phyloP scores from a whole-genome alignment of 2,888 invertebrate species.

The Cinara cedri region DNA sequence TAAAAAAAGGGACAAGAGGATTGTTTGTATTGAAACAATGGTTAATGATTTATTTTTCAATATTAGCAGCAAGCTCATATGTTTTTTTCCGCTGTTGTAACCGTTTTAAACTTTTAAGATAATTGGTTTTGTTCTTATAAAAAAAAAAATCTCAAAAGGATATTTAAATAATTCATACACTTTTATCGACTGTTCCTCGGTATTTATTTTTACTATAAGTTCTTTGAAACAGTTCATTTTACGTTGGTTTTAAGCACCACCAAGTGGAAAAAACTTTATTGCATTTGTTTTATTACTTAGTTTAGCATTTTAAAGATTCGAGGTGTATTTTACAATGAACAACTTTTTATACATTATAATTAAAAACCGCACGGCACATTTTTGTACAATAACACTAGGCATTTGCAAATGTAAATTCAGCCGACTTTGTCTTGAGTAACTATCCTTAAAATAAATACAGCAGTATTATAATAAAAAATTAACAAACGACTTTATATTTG shows the following conservation, averaged over 20 bases:
- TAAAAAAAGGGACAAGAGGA: no score
- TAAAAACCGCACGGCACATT: slow-evolving; percentile 30
- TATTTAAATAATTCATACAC: slow-evolving; percentile 44
- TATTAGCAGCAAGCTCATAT: not conserved
- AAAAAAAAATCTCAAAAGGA: slow-evolving; percentile 11
- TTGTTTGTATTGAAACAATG: not conserved
- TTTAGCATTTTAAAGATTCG: slow-evolving; percentile 40
- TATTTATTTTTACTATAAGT: slow-evolving; percentile 28
- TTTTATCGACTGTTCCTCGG: slow-evolving; percentile 32
- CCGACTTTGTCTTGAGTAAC: not conserved
- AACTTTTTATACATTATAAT: slow-evolving; percentile 44
- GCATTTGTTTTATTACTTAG: slow-evolving; percentile 36
- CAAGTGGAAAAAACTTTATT: slow-evolving; percentile 38
- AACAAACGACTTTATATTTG: not conserved
- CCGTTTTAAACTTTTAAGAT: not conserved
- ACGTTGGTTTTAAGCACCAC: slow-evolving; percentile 27
- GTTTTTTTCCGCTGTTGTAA: not conserved
- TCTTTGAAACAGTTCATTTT: slow-evolving; percentile 43
- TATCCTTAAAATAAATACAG: no score
- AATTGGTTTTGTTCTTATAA: slow-evolving; percentile 14
- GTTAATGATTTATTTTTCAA: not conserved
- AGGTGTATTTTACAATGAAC: slow-evolving; percentile 8
- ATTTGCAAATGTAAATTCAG: not conserved
- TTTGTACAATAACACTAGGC: not conserved
- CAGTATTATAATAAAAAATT: no score